phyloP scores from a whole-genome alignment of 2,113 vertebrate species.

The Cyrtonyx montezumae region DNA sequence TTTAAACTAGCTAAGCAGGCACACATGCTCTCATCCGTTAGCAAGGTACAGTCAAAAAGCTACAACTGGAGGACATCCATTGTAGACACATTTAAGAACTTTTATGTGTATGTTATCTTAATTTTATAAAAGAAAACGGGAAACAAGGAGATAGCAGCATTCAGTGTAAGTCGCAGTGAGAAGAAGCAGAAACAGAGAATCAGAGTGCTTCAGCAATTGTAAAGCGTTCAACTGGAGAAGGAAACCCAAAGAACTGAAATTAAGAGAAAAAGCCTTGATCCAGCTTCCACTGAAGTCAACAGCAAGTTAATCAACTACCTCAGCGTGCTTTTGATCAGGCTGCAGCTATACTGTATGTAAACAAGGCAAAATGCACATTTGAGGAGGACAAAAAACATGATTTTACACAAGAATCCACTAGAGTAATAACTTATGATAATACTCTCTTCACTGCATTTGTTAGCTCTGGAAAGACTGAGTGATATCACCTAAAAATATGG shows the following conservation, averaged over 20 bases:
- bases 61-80: background rate
- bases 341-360: background rate
- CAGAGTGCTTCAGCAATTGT: constrained; percentile 76
- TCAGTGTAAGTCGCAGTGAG: constrained; percentile 76
- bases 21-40: constrained; percentile 67
- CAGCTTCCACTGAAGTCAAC: constrained; percentile 27
- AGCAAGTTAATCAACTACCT: constrained; percentile 5
- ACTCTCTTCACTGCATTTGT: background rate
- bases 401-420: background rate
- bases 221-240: constrained; percentile 46
- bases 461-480: background rate
- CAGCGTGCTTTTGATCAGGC: constrained; percentile 2
- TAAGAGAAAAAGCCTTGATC: background rate
- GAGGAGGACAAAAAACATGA: constrained; percentile 74
- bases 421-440: background rate
- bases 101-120: background rate
- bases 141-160: constrained; percentile 73
- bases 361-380: constrained; percentile 5
- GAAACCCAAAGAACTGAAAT: background rate
- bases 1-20: constrained; percentile 43
- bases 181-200: constrained; percentile 39
- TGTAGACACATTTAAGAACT: background rate
- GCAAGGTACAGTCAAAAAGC: constrained; percentile 6
- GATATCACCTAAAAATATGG: background rate
- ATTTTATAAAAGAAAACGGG: constrained; percentile 18